phyloP scores from a whole-genome alignment of 2,888 invertebrate species.

The Trileptium ribeirensis region DNA sequence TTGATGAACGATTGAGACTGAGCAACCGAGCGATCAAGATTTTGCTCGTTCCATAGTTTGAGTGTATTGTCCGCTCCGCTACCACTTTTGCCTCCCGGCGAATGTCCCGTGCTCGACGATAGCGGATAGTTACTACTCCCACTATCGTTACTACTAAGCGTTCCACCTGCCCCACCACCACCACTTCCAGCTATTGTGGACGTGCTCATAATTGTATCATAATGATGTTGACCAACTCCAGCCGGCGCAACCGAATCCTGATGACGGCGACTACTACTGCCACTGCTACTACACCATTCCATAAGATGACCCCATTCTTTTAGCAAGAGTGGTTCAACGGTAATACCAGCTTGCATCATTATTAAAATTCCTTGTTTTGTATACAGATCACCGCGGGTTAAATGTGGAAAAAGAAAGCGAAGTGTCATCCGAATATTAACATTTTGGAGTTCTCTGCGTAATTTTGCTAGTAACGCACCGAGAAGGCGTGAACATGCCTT shows the following conservation, averaged over 20 bases:
- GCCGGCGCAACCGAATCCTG: no score
- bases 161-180: background rate
- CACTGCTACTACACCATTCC: conserved; percentile 45
- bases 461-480: conserved; percentile 47
- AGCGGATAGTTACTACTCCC: no score
- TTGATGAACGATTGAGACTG: conserved; percentile 51
- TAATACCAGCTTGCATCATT: conserved; percentile 48
- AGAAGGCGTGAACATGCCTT: conserved; percentile 49
- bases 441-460: conserved; percentile 48
- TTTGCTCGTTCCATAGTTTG: conserved; percentile 49
- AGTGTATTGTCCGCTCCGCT: background rate
- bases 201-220: no score
- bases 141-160: background rate
- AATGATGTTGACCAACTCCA: no score
- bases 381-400: conserved; percentile 49
- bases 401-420: conserved; percentile 50
- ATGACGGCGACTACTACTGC: no score
- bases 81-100: background rate
- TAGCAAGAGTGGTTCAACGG: conserved; percentile 48
- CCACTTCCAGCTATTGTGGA: background rate
- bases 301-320: conserved; percentile 50
- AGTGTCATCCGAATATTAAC: conserved; percentile 51
- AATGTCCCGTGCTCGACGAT: background rate
- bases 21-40: conserved; percentile 48
- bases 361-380: conserved; percentile 50